Conservation (phyloP, 2,113 vertebrate species). For the Elaphurus davidianus region DNA sequence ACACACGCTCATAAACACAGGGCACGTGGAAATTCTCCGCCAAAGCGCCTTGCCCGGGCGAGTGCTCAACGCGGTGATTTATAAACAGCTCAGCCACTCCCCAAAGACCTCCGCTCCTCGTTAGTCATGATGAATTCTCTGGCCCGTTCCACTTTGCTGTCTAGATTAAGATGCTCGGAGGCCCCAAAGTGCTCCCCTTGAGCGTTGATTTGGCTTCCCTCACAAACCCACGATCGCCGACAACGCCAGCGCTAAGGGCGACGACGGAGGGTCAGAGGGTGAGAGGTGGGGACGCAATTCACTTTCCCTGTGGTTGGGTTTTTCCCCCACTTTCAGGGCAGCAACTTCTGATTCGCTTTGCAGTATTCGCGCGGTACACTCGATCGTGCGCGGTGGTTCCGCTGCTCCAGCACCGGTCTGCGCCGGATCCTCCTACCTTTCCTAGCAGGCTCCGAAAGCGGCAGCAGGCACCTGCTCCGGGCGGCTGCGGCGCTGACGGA, state of each 20-base stretch:
- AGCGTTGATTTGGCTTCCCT: slow-evolving; percentile 38
- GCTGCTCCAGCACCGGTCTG: background rate
- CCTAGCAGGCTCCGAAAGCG: background rate
- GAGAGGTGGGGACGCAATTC: background rate
- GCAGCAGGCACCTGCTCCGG: background rate
- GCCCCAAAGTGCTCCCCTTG: slow-evolving; percentile 59
- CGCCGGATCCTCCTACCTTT: background rate
- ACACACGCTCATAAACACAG: slow-evolving; percentile 68
- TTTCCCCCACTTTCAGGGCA: rapidly evolving
- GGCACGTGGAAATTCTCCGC: slow-evolving; percentile 76
- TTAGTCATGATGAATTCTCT: slow-evolving; percentile 80
- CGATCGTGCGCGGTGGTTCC: background rate
- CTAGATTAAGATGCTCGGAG: slow-evolving; percentile 67
- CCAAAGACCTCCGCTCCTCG: slow-evolving; percentile 77
- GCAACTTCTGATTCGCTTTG: slow-evolving; percentile 23
- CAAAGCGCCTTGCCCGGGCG: slow-evolving; percentile 60
- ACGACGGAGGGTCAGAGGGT: background rate
- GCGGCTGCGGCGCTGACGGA: background rate
- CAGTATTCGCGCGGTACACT: too few relatives aligned
- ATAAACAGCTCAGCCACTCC: slow-evolving; percentile 81
- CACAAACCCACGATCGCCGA: background rate
- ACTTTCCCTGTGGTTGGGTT: background rate
- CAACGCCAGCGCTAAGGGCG: background rate
- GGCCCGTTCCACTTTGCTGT: slow-evolving; percentile 69
- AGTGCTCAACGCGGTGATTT: slow-evolving; percentile 77